Evolutionary conservation across 2,888 invertebrate species (phyloP), one percentile per base, ranked within the genome.

Genomic region (Pyrocoelia pectoralis): DNA sequence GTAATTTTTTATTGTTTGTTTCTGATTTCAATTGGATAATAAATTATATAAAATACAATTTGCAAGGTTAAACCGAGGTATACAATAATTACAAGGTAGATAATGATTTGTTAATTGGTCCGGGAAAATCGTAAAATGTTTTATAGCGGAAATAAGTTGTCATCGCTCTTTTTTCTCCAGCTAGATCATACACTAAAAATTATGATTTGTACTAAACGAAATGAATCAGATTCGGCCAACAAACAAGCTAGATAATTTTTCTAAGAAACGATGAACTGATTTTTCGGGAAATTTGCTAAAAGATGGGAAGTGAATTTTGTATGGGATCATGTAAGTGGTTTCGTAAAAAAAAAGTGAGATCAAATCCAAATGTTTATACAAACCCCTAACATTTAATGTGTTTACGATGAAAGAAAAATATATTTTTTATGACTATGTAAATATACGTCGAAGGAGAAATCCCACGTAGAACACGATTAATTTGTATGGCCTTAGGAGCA

Each of bases 1-100:
- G 33, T 33, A 33, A 33, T 33, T 33, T n/a, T 33, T 33, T 33
- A 33, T 33, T 33, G 33, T 33, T 33, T n/a, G 33, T n/a, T 33
- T n/a, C 10, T 33, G n/a, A 33, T 33, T 33, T 33, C 33, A 33
- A 33, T 33, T 33, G 33, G 33, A 10, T n/a, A 33, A 33, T 33
- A 33, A 33, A 33, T 33, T 33, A 33, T 33, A 33, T 33, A 33
- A 33, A 33, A 33, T 33, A 33, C n/a, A 33, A 33, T 33, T 33
- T 2, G 33, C 33, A 33, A 33, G 33, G 33, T 33, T 33, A 33
- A 33, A 33, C n/a, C 3, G 8, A n/a, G n/a, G 33, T 8, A 33
- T 24, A 24, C 33, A n/a, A 33, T 33, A 33, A 33, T n/a, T 33
- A n/a, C 33, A 33, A 33, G 33, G 33, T 33, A 33, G 8, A 33